Evolutionary conservation across 2,797 vertebrate genomes (phyloP), one percentile per base, ranked within the genome.

Genomic region (Botia almorhae): DNA sequence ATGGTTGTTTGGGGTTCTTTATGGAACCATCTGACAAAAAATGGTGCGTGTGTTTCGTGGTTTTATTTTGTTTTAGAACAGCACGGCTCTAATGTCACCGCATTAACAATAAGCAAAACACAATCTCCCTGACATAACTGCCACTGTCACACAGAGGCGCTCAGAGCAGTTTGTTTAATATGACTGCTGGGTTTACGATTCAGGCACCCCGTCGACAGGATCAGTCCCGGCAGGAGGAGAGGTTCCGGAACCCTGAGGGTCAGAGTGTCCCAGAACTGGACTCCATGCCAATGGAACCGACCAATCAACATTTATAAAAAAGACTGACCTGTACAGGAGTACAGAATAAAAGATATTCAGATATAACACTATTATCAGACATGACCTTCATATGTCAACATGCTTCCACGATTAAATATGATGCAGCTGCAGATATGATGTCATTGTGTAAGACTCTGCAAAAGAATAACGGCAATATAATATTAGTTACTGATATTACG

Each of bases 101-200:
- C 33, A 53, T 76, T 68, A 39, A 56, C 46, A n/a, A n/a, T 13
- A 21, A 39, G n/a, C 23, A 39, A 71, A 69, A 82, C 10, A 5
- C 71, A 69, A 50, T 19, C 63, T 76, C 69, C 64, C 46, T 17
- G 51, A 77, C 26, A 74, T 53, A 74, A 77, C 19, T 3, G 14
- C 60, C 43, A 69, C 48, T 72, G 72, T 80, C 76, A 82, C 61
- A 58, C 80, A 82, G 77, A 72, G 65, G 65, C 83, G 81, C 58
- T 69, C 58, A 67, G 64, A 82, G 71, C 61, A 55, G 64, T 83
- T 74, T 43, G 75, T 55, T 26, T 69, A 85, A 83, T 68, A 79
- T 43, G 53, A 50, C 65, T 43, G 75, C 79, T 73, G 69, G 69
- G 74, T 67, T 77, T 78, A 74, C 69, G 76, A n/a, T 46, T 61